phyloP scores from a whole-genome alignment of 1,140 invertebrate genomes.

The Lutraria rhynchaena region DNA sequence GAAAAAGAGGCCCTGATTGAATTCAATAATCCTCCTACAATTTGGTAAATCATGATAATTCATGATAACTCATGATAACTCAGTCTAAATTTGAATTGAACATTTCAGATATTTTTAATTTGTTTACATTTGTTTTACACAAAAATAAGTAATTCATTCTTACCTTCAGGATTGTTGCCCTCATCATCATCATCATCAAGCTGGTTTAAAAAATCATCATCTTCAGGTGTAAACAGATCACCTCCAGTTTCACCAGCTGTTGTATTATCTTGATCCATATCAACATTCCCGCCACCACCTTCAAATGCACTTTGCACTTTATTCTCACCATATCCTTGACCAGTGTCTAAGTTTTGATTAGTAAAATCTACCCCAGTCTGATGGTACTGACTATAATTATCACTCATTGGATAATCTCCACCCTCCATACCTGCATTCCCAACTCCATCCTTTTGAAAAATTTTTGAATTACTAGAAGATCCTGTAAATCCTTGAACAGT shows the following conservation, averaged over 20 bases:
- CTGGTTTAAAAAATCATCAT: too few species aligned
- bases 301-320: neutral
- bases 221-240: conserved; percentile 59
- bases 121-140: too few species aligned
- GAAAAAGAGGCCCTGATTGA: too few species aligned
- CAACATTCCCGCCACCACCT: neutral
- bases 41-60: too few species aligned
- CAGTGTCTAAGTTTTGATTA: conserved; percentile 16
- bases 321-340: neutral
- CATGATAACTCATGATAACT: too few species aligned
- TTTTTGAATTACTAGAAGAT: too few species aligned
- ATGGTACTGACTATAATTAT: conserved; percentile 5
- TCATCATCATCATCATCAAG: conserved; percentile 44
- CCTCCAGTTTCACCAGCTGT: conserved; percentile 9
- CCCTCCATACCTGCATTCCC: neutral
- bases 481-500: too few species aligned
- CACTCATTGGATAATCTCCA: conserved; percentile 15
- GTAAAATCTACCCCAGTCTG: conserved; percentile 3
- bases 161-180: conserved; percentile 3
- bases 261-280: conserved; percentile 14
- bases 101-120: too few species aligned
- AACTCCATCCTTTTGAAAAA: conserved; percentile 3
- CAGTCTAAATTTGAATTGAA: too few species aligned
- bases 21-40: too few species aligned
- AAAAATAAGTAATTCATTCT: too few species aligned